These are phyloP conservation scores for Pachliopta kotzebuea DNA, from an alignment of 2,888 invertebrate genomes.

Conservation along the genomic window DNA sequence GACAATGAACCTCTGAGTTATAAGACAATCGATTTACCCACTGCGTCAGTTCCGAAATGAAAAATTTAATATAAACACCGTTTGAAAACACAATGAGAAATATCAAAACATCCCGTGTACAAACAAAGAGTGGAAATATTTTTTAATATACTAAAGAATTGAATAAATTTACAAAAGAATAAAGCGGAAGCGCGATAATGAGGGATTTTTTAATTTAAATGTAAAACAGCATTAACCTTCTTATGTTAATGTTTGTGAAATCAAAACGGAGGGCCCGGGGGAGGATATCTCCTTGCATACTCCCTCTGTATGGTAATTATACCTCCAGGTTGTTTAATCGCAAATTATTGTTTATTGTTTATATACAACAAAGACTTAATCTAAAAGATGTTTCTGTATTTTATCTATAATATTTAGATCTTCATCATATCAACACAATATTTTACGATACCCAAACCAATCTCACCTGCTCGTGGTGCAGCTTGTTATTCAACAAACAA, in stretches of 20 bases:
- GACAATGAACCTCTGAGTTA: too few relatives aligned
- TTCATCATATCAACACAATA: too few relatives aligned
- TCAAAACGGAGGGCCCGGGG: neutral
- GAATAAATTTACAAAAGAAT: neutral
- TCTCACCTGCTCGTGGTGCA: too few relatives aligned
- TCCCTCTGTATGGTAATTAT: neutral
- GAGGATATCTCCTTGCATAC: neutral
- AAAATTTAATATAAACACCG: neutral
- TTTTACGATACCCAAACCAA: too few relatives aligned
- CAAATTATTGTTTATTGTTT: too few relatives aligned
- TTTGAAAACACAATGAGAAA: neutral
- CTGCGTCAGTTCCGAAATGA: neutral
- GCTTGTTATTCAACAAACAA: too few relatives aligned
- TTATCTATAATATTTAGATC: too few relatives aligned
- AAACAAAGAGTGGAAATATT: neutral
- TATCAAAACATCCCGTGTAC: neutral
- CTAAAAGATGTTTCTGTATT: too few relatives aligned
- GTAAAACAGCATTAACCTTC: conserved; percentile 3
- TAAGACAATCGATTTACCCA: neutral
- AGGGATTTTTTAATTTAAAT: conserved; percentile 1
- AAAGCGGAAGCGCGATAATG: neutral
- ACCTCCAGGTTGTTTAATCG: too few relatives aligned
- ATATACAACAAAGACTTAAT: too few relatives aligned
- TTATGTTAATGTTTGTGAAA: conserved; percentile 3
- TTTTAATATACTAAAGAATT: neutral